Evolutionary conservation across 2,888 invertebrate species (phyloP), one percentile per base, ranked within the genome.

Genomic region (Dicyrtoma fusca): DNA sequence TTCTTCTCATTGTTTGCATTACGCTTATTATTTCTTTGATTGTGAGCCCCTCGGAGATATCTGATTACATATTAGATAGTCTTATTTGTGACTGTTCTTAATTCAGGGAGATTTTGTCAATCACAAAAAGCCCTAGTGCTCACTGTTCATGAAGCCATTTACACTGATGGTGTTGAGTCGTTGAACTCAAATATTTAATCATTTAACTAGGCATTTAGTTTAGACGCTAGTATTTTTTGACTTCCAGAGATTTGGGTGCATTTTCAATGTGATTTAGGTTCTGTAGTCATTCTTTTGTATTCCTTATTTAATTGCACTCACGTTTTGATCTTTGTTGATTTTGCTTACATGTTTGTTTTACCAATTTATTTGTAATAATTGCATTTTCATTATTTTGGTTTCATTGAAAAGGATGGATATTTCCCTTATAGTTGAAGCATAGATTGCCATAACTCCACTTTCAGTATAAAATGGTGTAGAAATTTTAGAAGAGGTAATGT

Each of bases 11-110:
- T 57, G 69, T 76, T 51, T 70, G 73, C 61, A 57, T 76, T 64
- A 74, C 76, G 19, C 75, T 80, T 64, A 71, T 71, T 45, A 74
- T 79, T 42, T 75, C 78, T 17, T 69, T 76, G 14, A 53, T 80
- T 66, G 68, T 77, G 13, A 78, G 75, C 68, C 78, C 80, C 26
- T 73, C 76, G 11, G 77, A 80, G 62, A 76, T 80, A 42, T 72
- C 68, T 25, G 72, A 77, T 44, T 80, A 77, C 59, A 77, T 80
- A 49, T 66, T 79, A 21, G 74, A 77, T 57, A 74, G 73, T 64
- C 69, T 78, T 34, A 71, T 75, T 59, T 69, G 68, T 69, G 71
- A 75, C 44, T 55, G 71, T 44, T 74, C 59, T 57, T 61, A 21
- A 49, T 42, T 14, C 42, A 19, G 65, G 10, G 13, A 17, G 6